phyloP scores from a whole-genome alignment of 2,113 vertebrate species.

The Clinocottus analis region DNA sequence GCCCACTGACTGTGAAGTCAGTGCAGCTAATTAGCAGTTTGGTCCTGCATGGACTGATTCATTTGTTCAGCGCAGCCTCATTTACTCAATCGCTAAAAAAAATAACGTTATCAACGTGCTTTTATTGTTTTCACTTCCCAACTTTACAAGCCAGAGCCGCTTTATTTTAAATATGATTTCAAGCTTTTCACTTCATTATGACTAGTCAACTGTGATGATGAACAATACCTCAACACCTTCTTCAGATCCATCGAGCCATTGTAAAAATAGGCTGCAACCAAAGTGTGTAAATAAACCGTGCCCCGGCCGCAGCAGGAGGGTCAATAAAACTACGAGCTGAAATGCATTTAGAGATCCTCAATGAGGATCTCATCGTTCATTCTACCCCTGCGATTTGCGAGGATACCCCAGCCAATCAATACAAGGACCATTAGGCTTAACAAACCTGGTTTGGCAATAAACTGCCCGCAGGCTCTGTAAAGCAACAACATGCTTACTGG shows the following conservation, averaged over 20 bases:
- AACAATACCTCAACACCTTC: conserved; percentile 29
- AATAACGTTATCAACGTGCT: conserved; percentile 22
- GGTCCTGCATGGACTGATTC: conserved; percentile 31
- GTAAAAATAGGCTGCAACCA: conserved; percentile 57
- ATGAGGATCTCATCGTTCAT: conserved; percentile 71
- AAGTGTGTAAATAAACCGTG: conserved; percentile 72
- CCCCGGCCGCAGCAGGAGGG: conserved; percentile 52
- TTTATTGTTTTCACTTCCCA: conserved; percentile 35
- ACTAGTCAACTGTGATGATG: conserved; percentile 29
- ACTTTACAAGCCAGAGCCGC: conserved; percentile 24
- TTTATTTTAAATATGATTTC: conserved; percentile 15
- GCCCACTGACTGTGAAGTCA: conserved; percentile 39
- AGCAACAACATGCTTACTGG: conserved; percentile 31
- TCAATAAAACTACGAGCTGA: conserved; percentile 76
- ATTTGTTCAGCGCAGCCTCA: conserved; percentile 47
- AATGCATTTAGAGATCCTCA: conserved; percentile 73
- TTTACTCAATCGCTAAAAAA: conserved; percentile 45
- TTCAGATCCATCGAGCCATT: conserved; percentile 46
- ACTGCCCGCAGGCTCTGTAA: conserved; percentile 53
- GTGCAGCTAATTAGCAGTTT: conserved; percentile 38
- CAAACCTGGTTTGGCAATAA: conserved; percentile 77
- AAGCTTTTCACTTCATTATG: conserved; percentile 33
- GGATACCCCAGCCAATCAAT: conserved; percentile 80
- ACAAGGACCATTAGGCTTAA: conserved; percentile 83
- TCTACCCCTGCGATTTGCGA: conserved; percentile 66